Evolutionary conservation across 2,888 invertebrate genomes (phyloP).

Genomic region (Pilophorus perplexus): DNA sequence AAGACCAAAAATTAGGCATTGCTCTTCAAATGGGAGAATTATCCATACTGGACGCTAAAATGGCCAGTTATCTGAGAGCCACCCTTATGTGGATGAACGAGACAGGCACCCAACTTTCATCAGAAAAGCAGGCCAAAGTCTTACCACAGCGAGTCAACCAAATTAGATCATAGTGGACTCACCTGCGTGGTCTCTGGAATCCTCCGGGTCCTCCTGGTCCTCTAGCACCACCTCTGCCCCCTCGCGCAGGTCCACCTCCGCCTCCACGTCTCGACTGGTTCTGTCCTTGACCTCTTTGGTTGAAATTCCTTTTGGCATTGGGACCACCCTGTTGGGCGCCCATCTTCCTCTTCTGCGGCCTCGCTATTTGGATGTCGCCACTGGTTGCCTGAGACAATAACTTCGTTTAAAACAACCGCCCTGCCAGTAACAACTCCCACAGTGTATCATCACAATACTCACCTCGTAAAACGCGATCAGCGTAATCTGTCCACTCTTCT

Average conservation of each 20-base stretch:
- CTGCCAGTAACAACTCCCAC: background rate
- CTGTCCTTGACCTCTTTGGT: background rate
- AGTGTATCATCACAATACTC: background rate
- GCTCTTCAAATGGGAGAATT: no score
- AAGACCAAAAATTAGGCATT: no score
- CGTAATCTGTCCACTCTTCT: background rate
- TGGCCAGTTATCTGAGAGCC: no score
- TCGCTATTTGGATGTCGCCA: slow-evolving; percentile 2
- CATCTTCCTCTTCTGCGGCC: background rate
- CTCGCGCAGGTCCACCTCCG: background rate
- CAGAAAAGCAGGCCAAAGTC: no score
- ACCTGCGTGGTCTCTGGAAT: no score
- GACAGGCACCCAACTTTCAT: no score
- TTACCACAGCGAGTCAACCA: no score
- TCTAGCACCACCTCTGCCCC: background rate
- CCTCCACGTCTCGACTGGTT: background rate
- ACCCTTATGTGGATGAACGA: no score
- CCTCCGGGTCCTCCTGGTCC: no score
- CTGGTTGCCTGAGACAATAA: background rate
- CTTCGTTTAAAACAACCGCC: background rate
- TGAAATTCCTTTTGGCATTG: background rate
- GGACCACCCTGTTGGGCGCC: background rate
- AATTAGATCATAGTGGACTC: no score
- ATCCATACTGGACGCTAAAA: no score
- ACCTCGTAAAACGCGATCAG: slow-evolving; percentile 24